Evolutionary conservation across 2,797 vertebrate species (phyloP), one percentile per base, ranked within the genome.

Genomic region (Aplochiton taeniatus): DNA sequence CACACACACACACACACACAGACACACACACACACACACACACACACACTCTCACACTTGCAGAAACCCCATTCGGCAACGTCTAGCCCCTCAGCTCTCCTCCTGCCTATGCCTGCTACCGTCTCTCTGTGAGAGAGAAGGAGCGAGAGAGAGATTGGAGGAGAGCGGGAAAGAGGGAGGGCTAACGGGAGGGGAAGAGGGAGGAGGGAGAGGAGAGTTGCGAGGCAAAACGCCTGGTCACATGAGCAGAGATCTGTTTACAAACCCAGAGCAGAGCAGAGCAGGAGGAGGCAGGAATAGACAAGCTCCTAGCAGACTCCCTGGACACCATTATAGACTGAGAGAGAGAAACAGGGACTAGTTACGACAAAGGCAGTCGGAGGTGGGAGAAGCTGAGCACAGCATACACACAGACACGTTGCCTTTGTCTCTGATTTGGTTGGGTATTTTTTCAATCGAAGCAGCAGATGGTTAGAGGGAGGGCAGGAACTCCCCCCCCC

Each of bases 241-340:
- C 92, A 91, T 94, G 93, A 93, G 89, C 91, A 83, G 55, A 85
- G 90, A 92, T 93, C 90, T 94, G 93, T 94, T 94, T 94, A 93
- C 93, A 93, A 93, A 93, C 92, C 90, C 74, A 73, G 70, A 73
- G 78, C 67, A 57, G 77, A 83, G 74, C 72, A 44, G 84, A 63
- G 46, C 18, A 69, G 68, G 69, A 82, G 82, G 45, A 46, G 45
- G 58, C 65, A 60, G 47, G n/a, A 59, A 67, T 55, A 70, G 60
- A 47, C 58, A 75, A 80, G 43, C 48, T 73, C 77, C 14, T 73
- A 61, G 74, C 75, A 81, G 69, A 59, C 71, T 58, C 68, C 59
- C 72, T 61, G 76, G 76, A 75, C 82, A 82, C 76, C 85, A 77
- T 83, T 71, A 72, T 74, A 82, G 86, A 88, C 9, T 76, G 83